Base-by-base conservation (phyloP, 2,797 vertebrate species). In the Phylloscopus collybita region DNA sequence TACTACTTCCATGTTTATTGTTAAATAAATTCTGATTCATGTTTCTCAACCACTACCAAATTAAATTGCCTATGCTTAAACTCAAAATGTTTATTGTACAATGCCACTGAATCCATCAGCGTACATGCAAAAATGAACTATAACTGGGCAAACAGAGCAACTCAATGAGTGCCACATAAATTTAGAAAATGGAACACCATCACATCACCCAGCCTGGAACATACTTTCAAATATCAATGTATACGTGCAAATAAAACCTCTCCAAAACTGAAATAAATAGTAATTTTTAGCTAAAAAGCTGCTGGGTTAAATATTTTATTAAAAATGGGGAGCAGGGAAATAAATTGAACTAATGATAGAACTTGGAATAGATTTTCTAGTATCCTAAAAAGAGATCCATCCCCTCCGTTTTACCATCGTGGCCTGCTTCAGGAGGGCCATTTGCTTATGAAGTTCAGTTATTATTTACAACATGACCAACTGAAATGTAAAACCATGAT, bases 391-490 rank as follows among this genome's bases (percentile, higher is more conserved):
- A 67, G 53, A 84, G 17, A 70, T 79, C 38, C 11, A 56, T 57
- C 14, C 17, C 11, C 45, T 90, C 80, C 30, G 79, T 25, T 86
- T 88, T 84, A 79, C 78, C 66, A 74, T 34, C 0, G 0, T 26
- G 49, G 19, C 17, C 18, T 75, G 53, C 45, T 89, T 85, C 44
- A 74, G 23, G 9, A 85, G 44, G 26, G 19, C 20, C 38, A 78
- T 94, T 95, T 95, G 42, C 16, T 84, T 71, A 69, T 60, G n/a
- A 81, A 88, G 86, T 97, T 79, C 85, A 92, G 75, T 80, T 87
- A 72, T 57, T 88, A 75, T 91, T 93, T 73, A 78, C 50, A 87
- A 92, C 9, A 26, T 38, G 32, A 91, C 30, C 45, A 87, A 42
- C 36, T 60, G 80, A 80, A 94, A 86, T 30, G 60, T 65, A 84